phyloP scores from a whole-genome alignment of 2,113 vertebrate genomes.

The Albula goreensis region DNA sequence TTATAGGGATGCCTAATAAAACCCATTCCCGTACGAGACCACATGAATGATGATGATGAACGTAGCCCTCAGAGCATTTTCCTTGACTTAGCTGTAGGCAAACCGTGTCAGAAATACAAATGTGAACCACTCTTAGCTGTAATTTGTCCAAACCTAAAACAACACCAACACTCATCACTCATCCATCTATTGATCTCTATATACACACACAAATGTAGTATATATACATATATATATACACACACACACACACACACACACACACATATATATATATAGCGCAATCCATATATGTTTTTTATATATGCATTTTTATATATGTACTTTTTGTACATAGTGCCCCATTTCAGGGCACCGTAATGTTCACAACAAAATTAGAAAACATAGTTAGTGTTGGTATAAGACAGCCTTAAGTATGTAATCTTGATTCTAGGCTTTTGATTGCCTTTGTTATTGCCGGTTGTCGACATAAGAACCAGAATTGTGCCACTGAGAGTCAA shows the following conservation, averaged over 20 bases:
- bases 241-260: neutral
- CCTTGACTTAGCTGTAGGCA: slow-evolving; percentile 11
- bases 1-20: slow-evolving; percentile 35
- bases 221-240: neutral
- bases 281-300: neutral
- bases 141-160: neutral
- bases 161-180: neutral
- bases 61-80: slow-evolving; percentile 13
- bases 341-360: too few relatives aligned
- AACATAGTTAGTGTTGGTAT: too few relatives aligned
- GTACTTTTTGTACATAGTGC: too few relatives aligned
- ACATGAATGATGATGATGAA: slow-evolving; percentile 22
- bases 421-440: too few relatives aligned
- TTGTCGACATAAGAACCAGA: too few relatives aligned
- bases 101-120: slow-evolving; percentile 25
- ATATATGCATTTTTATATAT: too few relatives aligned
- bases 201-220: neutral
- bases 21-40: slow-evolving; percentile 22
- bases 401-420: too few relatives aligned
- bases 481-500: too few relatives aligned
- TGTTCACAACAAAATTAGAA: too few relatives aligned
- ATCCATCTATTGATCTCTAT: neutral
- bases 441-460: too few relatives aligned
- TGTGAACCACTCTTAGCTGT: slow-evolving; percentile 16
- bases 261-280: neutral